Conservation (phyloP, 2,113 vertebrate genomes). For the Electrona antarctica region DNA sequence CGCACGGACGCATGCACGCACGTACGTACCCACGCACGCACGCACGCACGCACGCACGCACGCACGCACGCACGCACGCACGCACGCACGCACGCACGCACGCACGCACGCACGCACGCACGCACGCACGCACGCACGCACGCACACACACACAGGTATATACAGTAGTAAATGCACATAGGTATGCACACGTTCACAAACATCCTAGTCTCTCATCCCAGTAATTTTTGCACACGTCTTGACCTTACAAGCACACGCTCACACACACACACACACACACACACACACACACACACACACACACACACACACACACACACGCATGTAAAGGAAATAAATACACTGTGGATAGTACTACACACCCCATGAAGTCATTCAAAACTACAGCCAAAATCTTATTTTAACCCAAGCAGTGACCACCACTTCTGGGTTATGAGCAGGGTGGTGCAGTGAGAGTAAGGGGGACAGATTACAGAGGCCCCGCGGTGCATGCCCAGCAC, state of each 20-base stretch:
- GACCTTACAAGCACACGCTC: no score
- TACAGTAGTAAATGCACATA: no score
- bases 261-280: constrained; percentile 26
- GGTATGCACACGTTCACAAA: constrained; percentile 49
- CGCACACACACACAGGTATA: no score
- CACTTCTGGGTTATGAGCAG: constrained; percentile 28
- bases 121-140: constrained; percentile 44
- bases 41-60: background rate
- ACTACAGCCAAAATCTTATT: constrained; percentile 12
- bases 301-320: constrained; percentile 14
- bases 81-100: constrained; percentile 41
- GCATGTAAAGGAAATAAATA: background rate
- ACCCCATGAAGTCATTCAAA: constrained; percentile 3
- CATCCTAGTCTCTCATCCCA: constrained; percentile 21
- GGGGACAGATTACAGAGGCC: constrained; percentile 73
- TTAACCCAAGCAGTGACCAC: constrained; percentile 5
- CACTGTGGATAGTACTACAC: constrained; percentile 1
- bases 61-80: background rate
- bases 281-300: background rate
- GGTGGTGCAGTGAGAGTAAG: constrained; percentile 40
- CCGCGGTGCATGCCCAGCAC: constrained; percentile 60
- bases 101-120: constrained; percentile 50
- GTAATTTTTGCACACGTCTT: constrained; percentile 9
- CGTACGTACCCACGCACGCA: no score
- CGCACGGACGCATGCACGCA: no score